These are phyloP conservation scores for Fabriciana adippe DNA, from an alignment of 2,888 invertebrate genomes.

Conservation along the genomic window DNA sequence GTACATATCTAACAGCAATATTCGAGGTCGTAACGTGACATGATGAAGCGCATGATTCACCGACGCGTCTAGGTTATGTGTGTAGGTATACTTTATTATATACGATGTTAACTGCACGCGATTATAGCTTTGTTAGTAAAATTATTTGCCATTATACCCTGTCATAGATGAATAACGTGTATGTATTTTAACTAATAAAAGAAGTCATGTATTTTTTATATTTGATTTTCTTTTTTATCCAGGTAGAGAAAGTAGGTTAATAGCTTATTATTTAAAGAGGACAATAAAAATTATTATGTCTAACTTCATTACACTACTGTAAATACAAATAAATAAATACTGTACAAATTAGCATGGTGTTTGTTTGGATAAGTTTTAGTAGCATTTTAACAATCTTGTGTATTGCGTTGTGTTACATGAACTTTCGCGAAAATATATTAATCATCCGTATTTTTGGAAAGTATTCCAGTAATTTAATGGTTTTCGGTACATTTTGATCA, in stretches of 20 bases:
- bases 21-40: constrained; percentile 74
- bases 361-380: too few relatives aligned
- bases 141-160: constrained; percentile 9
- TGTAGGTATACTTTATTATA: constrained; percentile 30
- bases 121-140: constrained; percentile 12
- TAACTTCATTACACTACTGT: too few relatives aligned
- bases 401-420: too few relatives aligned
- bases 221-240: too few relatives aligned
- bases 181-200: not conserved
- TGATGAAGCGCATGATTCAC: constrained; percentile 73
- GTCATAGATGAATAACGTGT: not conserved
- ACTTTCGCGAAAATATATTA: not conserved
- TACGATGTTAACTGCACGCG: constrained; percentile 21
- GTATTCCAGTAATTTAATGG: constrained; percentile 66
- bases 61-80: constrained; percentile 57
- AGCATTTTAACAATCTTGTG: too few relatives aligned
- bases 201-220: not conserved
- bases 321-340: too few relatives aligned
- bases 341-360: too few relatives aligned
- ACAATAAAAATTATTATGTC: too few relatives aligned
- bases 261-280: too few relatives aligned
- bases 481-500: constrained; percentile 61
- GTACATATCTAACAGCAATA: constrained; percentile 54
- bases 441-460: constrained; percentile 59
- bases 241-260: too few relatives aligned